These are phyloP conservation scores for Eilema caniola DNA, from an alignment of 2,888 invertebrate genomes.

Conservation along the genomic window DNA sequence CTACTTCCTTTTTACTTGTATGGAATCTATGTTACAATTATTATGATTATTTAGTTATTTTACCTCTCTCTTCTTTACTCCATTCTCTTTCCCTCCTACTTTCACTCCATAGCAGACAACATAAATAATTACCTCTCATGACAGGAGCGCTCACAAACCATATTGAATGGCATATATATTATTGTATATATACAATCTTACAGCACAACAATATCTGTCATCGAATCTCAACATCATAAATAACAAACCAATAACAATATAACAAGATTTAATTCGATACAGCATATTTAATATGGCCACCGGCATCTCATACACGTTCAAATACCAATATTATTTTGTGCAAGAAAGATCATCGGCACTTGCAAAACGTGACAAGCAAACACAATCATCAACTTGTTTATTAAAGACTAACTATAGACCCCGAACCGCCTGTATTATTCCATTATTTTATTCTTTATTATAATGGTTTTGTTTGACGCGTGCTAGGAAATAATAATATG, in stretches of 20 bases:
- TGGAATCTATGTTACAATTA: too few relatives aligned
- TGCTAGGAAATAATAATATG: slow-evolving; percentile 49
- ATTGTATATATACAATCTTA: too few relatives aligned
- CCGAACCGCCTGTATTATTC: slow-evolving; percentile 48
- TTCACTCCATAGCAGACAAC: too few relatives aligned
- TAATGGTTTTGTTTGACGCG: slow-evolving; percentile 45
- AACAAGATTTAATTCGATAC: slow-evolving; percentile 15
- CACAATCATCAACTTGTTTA: slow-evolving; percentile 36
- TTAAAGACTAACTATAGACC: slow-evolving; percentile 42
- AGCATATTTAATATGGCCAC: slow-evolving; percentile 36
- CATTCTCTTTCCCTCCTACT: too few relatives aligned
- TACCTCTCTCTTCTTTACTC: too few relatives aligned
- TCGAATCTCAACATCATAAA: not conserved
- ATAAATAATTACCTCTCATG: too few relatives aligned
- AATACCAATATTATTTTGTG: slow-evolving; percentile 53
- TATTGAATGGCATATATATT: too few relatives aligned
- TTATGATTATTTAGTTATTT: too few relatives aligned
- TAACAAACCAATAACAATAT: slow-evolving; percentile 8
- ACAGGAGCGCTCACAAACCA: too few relatives aligned
- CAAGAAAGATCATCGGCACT: slow-evolving; percentile 54
- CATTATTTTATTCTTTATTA: slow-evolving; percentile 54
- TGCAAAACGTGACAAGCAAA: slow-evolving; percentile 50
- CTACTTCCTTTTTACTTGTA: too few relatives aligned
- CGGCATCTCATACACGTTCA: slow-evolving; percentile 18
- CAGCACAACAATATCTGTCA: not conserved